These are phyloP conservation scores for Gortyna flavago DNA, from an alignment of 2,888 invertebrate species.

Conservation along the genomic window DNA sequence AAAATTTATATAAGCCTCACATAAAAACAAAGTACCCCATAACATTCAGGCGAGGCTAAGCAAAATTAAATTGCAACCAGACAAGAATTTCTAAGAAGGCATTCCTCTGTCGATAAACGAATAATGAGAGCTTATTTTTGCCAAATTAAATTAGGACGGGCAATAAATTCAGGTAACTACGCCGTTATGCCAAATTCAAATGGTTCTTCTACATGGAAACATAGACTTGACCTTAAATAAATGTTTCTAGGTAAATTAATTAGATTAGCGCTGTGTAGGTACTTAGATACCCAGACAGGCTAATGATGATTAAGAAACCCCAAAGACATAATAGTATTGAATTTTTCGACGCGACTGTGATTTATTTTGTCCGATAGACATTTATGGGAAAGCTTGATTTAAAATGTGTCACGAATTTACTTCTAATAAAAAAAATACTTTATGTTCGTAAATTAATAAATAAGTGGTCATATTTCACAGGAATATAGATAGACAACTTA, in stretches of 20 bases:
- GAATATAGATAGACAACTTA: constrained; percentile 1
- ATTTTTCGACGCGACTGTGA: background rate
- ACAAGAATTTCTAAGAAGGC: constrained; percentile 62
- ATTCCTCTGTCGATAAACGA: constrained; percentile 65
- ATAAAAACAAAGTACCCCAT: constrained; percentile 56
- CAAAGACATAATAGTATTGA: constrained; percentile 9
- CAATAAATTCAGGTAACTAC: constrained; percentile 62
- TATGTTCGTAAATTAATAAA: background rate
- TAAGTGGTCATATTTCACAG: background rate
- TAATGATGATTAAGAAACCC: constrained; percentile 32
- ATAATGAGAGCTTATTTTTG: constrained; percentile 67
- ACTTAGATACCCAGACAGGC: constrained; percentile 1
- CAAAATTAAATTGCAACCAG: constrained; percentile 67
- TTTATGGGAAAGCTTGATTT: constrained; percentile 14
- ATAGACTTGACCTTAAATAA: constrained; percentile 40
- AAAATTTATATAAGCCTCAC: constrained; percentile 41
- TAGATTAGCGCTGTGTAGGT: constrained; percentile 22
- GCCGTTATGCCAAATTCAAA: constrained; percentile 63
- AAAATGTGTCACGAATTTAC: background rate
- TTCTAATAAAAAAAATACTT: background rate
- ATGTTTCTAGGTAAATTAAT: constrained; percentile 35
- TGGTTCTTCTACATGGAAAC: constrained; percentile 55
- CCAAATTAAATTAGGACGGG: constrained; percentile 64
- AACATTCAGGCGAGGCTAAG: constrained; percentile 52
- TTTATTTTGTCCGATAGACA: constrained; percentile 19